Conservation (phyloP, 2,113 vertebrate species). For the Smithornis capensis region DNA sequence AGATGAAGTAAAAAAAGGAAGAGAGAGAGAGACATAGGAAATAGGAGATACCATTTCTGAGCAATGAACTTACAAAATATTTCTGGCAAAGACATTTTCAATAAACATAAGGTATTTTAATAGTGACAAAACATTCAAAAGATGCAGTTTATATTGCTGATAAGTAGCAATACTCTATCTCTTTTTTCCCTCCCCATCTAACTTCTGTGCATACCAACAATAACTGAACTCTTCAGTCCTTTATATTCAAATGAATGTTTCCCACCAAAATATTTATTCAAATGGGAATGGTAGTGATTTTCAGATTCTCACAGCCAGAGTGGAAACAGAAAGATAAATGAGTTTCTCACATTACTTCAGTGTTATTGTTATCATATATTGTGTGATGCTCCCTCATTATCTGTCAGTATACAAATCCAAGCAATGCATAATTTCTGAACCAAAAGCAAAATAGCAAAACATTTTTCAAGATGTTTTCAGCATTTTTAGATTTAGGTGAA, state of each 20-base stretch:
- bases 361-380: constrained; percentile 69
- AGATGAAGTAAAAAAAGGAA: background rate
- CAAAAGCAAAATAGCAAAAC: constrained; percentile 70
- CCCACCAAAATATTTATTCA: constrained; percentile 76
- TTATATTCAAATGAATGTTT: constrained; percentile 74
- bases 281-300: constrained; percentile 72
- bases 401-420: constrained; percentile 61
- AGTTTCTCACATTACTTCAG: constrained; percentile 67
- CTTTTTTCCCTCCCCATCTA: constrained; percentile 46
- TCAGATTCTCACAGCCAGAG: constrained; percentile 66
- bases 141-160: constrained; percentile 54
- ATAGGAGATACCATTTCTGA: constrained; percentile 7
- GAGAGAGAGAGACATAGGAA: background rate
- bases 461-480: constrained; percentile 68
- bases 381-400: constrained; percentile 73
- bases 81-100: constrained; percentile 45
- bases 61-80: constrained; percentile 27
- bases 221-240: constrained; percentile 22
- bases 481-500: constrained; percentile 66
- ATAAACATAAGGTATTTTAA: constrained; percentile 52
- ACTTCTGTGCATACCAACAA: constrained; percentile 31
- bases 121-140: constrained; percentile 53
- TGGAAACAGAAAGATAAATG: constrained; percentile 72
- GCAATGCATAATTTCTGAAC: constrained; percentile 69
- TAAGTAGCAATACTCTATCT: constrained; percentile 56